phyloP scores from a whole-genome alignment of 1,140 invertebrate species.

The Marisa cornuarietis region DNA sequence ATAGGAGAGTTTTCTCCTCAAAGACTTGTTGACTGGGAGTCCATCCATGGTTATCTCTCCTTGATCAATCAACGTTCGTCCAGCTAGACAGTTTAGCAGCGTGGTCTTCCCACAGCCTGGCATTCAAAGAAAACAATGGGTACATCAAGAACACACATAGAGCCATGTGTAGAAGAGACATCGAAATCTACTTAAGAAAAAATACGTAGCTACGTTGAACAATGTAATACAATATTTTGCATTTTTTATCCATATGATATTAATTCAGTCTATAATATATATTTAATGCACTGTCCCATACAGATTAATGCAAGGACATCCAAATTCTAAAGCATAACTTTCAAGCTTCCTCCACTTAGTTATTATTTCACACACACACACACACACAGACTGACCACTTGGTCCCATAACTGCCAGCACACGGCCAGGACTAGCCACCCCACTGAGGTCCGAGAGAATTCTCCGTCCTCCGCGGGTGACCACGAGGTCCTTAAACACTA shows the following conservation, averaged over 20 bases:
- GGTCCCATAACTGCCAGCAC: slow-evolving; percentile 86
- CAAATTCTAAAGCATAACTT: too few relatives aligned
- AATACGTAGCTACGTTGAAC: too few relatives aligned
- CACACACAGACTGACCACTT: slow-evolving; percentile 71
- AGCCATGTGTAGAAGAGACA: too few relatives aligned
- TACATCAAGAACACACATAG: too few relatives aligned
- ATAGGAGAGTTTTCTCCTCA: slow-evolving; percentile 82
- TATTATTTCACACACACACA: neutral
- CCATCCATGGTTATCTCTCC: slow-evolving; percentile 81
- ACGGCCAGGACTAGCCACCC: slow-evolving; percentile 80
- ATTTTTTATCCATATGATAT: too few relatives aligned
- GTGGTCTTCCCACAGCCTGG: slow-evolving; percentile 83
- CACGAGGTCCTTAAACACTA: slow-evolving; percentile 76
- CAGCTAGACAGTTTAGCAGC: slow-evolving; percentile 76
- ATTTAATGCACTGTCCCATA: neutral
- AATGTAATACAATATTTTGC: too few relatives aligned
- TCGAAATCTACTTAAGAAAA: neutral
- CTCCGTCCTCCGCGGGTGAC: slow-evolving; percentile 68
- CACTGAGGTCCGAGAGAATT: slow-evolving; percentile 79
- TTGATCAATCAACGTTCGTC: slow-evolving; percentile 73
- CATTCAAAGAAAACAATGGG: slow-evolving; percentile 22
- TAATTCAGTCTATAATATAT: too few relatives aligned
- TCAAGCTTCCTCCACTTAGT: too few relatives aligned
- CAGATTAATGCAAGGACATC: neutral
- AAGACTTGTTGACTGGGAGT: slow-evolving; percentile 78